phyloP scores from a whole-genome alignment of 2,888 invertebrate species.

The Baronia brevicornis region DNA sequence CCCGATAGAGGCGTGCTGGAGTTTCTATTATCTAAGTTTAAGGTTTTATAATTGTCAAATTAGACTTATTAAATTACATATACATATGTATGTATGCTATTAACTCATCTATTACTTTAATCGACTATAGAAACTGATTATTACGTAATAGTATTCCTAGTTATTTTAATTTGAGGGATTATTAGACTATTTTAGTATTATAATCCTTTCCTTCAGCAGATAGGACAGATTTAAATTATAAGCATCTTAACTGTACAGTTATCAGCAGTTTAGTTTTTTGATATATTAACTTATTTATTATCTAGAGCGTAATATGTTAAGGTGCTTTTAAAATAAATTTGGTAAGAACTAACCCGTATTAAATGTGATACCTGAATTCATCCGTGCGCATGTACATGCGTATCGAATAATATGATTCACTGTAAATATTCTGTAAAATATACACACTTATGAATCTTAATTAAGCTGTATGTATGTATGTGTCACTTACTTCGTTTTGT shows the following conservation, averaged over 20 bases:
- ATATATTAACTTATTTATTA: conserved; percentile 8
- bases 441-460: conserved; percentile 35
- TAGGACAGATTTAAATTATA: conserved; percentile 14
- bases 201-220: conserved; percentile 8
- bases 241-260: conserved; percentile 14
- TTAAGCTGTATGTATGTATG: conserved; percentile 50
- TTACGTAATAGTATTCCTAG: conserved; percentile 35
- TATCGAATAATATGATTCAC: conserved; percentile 31
- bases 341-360: conserved; percentile 28
- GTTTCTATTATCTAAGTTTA: conserved; percentile 27
- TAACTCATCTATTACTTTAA: conserved; percentile 17
- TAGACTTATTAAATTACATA: conserved; percentile 35
- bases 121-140: conserved; percentile 29
- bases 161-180: conserved; percentile 20
- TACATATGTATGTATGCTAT: conserved; percentile 34
- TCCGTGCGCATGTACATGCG: conserved; percentile 29
- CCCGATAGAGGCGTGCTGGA: conserved; percentile 25
- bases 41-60: conserved; percentile 32
- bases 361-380: conserved; percentile 44
- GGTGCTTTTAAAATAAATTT: conserved; percentile 34
- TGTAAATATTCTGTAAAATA: conserved; percentile 67
- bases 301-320: conserved; percentile 19
- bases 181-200: conserved; percentile 13
- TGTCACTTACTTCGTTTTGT: conserved; percentile 28
- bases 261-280: conserved; percentile 1